Percentiles rank a stretch among this genome's conserved stretches.
These are phyloP conservation scores for Cosmopolites sordidus DNA, from an alignment of 2,888 invertebrate genomes.

Conservation along the genomic window DNA sequence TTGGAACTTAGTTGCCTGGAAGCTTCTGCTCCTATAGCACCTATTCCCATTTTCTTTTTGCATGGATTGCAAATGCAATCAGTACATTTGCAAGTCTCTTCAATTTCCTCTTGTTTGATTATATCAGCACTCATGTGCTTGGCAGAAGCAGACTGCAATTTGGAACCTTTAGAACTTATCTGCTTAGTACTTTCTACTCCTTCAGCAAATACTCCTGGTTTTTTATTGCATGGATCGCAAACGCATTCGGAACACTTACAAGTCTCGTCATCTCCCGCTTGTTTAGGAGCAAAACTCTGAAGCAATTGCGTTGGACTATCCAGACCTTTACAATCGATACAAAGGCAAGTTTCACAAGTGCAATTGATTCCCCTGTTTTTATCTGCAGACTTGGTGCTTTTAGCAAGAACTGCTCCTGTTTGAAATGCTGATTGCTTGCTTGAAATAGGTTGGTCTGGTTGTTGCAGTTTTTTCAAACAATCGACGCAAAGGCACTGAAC, in stretches of 20 bases:
- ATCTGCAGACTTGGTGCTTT: background rate
- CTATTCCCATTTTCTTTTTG: background rate
- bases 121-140: too few species aligned
- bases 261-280: background rate
- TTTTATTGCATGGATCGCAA: slow-evolving; percentile 3
- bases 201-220: background rate
- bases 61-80: slow-evolving; percentile 18
- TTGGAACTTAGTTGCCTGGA: background rate
- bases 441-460: background rate
- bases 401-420: background rate
- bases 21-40: background rate
- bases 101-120: background rate
- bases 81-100: slow-evolving; percentile 18
- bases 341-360: slow-evolving; percentile 22
- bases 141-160: background rate
- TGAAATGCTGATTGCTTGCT: background rate
- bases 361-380: slow-evolving; percentile 8
- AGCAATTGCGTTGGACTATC: background rate
- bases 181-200: background rate
- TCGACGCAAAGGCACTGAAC: slow-evolving; percentile 17
- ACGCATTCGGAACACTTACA: slow-evolving; percentile 25
- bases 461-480: slow-evolving; percentile 12
- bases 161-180: background rate
- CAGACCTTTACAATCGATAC: slow-evolving; percentile 24
- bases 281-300: background rate